Percentiles rank a stretch among this genome's conserved stretches.
Evolutionary conservation across 92 coral and sea anemone genomes (phyloP).

Genomic region (Parazoanthus atlanticus): DNA sequence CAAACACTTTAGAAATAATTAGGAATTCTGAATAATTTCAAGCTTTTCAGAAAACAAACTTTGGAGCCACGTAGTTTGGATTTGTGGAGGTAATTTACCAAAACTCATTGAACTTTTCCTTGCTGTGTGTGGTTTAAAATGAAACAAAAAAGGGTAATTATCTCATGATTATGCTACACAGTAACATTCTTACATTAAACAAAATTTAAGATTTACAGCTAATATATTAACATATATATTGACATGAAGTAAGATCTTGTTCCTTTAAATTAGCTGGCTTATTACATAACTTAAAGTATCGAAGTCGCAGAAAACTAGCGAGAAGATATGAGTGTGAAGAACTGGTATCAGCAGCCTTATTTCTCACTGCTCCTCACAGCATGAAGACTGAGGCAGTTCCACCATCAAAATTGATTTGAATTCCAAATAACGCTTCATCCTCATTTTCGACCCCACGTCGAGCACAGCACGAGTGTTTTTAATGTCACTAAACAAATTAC

Average conservation of each 20-base stretch:
- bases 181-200: background rate
- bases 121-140: background rate
- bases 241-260: background rate
- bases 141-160: background rate
- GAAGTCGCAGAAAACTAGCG: background rate
- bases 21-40: background rate
- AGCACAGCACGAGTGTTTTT: background rate
- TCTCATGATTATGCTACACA: background rate
- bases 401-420: background rate
- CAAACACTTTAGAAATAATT: background rate
- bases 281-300: background rate
- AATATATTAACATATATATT: background rate
- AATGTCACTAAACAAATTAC: background rate
- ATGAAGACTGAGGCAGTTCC: background rate
- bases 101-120: background rate
- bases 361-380: background rate
- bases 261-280: background rate
- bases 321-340: background rate
- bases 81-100: background rate
- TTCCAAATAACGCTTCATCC: too few relatives aligned
- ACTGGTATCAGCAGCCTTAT: background rate
- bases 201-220: background rate
- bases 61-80: background rate
- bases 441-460: background rate
- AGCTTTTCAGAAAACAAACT: background rate